These are phyloP conservation scores for Armadillidium nasatum DNA, from an alignment of 1,140 invertebrate genomes.

Conservation along the genomic window DNA sequence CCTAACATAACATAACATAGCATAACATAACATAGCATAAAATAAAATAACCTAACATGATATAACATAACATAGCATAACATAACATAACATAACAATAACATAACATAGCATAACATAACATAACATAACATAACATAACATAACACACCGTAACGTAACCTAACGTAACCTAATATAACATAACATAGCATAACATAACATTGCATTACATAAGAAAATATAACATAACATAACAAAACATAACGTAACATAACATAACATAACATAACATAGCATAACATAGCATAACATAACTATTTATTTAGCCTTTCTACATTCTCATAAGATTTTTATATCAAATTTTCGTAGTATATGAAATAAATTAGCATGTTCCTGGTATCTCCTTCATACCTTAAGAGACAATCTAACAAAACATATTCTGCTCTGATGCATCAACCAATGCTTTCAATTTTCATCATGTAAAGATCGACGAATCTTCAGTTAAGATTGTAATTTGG, in stretches of 20 bases:
- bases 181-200: conserved; percentile 2
- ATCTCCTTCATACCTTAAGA: too few relatives aligned
- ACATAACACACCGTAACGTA: not conserved
- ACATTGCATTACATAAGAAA: not conserved
- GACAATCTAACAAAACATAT: too few relatives aligned
- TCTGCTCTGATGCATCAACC: too few relatives aligned
- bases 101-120: not conserved
- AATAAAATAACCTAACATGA: not conserved
- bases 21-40: too few relatives aligned
- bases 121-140: conserved; percentile 8
- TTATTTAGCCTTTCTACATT: too few relatives aligned
- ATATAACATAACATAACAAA: conserved; percentile 3
- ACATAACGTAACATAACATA: conserved; percentile 10
- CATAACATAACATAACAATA: not conserved
- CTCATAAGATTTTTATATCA: too few relatives aligned
- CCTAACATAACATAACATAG: too few relatives aligned
- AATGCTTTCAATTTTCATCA: too few relatives aligned
- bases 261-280: conserved; percentile 7
- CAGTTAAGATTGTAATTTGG: too few relatives aligned
- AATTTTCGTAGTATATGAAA: too few relatives aligned
- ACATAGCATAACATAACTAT: conserved; percentile 10
- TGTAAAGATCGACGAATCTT: too few relatives aligned
- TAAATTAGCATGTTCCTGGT: too few relatives aligned
- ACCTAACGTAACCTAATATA: not conserved
- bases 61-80: not conserved